phyloP scores from a whole-genome alignment of 1,140 invertebrate genomes.

The Ooceraea biroi region DNA sequence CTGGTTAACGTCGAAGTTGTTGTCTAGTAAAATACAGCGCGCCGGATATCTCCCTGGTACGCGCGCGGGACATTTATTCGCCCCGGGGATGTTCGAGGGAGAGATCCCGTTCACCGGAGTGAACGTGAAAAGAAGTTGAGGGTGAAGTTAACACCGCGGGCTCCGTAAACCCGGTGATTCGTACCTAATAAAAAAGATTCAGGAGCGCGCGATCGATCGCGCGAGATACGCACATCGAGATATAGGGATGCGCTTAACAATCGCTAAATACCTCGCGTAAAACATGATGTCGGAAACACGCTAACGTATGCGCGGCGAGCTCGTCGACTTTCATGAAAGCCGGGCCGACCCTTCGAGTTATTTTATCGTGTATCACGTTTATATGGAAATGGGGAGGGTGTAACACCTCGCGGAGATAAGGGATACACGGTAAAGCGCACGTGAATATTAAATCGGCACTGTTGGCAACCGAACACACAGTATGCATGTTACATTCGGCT shows the following conservation, averaged over 20 bases:
- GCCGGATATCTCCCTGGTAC: background rate
- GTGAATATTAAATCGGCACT: slow-evolving; percentile 68
- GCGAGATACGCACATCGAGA: background rate
- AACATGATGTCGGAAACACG: slow-evolving; percentile 16
- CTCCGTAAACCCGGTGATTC: background rate
- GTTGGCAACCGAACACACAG: slow-evolving; percentile 17
- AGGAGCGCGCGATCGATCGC: background rate
- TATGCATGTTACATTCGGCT: slow-evolving; percentile 13
- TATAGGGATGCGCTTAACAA: background rate
- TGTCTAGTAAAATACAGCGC: slow-evolving; percentile 38
- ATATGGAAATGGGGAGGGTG: slow-evolving; percentile 53
- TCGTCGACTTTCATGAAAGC: slow-evolving; percentile 51
- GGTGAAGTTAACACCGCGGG: too few species aligned
- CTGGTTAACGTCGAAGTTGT: slow-evolving; percentile 44
- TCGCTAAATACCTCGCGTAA: slow-evolving; percentile 3
- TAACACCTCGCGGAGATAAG: slow-evolving; percentile 32
- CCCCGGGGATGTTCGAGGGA: too few species aligned
- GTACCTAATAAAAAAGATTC: background rate
- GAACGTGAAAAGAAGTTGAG: too few species aligned
- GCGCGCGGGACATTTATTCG: background rate
- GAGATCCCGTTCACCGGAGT: too few species aligned
- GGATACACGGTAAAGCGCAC: slow-evolving; percentile 24
- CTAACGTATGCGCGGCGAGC: slow-evolving; percentile 19
- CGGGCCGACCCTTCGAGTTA: slow-evolving; percentile 28
- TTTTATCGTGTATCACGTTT: slow-evolving; percentile 57